A percentile compares a stretch with the other conserved stretches of the same genome.
Evolutionary conservation across 2,113 vertebrate species (phyloP).

Genomic region (Microtus pennsylvanicus): DNA sequence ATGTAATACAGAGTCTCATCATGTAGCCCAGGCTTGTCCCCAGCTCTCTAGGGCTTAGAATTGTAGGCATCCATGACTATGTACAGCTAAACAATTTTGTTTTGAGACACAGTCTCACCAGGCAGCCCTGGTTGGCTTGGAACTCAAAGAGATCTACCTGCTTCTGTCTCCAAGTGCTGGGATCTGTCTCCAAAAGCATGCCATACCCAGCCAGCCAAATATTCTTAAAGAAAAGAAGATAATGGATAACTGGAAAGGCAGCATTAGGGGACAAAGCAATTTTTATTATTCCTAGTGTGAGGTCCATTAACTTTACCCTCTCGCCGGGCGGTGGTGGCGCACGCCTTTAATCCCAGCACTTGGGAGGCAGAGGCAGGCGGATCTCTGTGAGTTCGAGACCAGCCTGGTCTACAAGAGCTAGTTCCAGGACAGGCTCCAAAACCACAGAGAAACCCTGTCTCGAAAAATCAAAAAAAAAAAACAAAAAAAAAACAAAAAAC

Average conservation of each 20-base stretch:
- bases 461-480: too few relatives aligned
- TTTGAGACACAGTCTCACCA: background rate
- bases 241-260: background rate
- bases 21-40: background rate
- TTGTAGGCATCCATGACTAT: background rate
- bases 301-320: too few relatives aligned
- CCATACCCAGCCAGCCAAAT: background rate
- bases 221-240: conserved; percentile 14
- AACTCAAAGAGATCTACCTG: background rate
- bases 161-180: background rate
- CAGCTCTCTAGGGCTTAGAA: background rate
- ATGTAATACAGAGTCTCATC: background rate
- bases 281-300: background rate
- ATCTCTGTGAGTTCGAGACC: too few relatives aligned
- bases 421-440: too few relatives aligned
- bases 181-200: background rate
- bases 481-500: too few relatives aligned
- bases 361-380: too few relatives aligned
- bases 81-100: background rate
- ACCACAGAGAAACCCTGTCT: too few relatives aligned
- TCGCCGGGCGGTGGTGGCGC: too few relatives aligned
- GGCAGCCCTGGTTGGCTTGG: background rate
- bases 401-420: too few relatives aligned
- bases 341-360: too few relatives aligned
- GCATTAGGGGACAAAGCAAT: conserved; percentile 2